Evolutionary conservation across 2,797 vertebrate species (phyloP), one percentile per base, ranked within the genome.

Genomic region (Ficedula albicollis): DNA sequence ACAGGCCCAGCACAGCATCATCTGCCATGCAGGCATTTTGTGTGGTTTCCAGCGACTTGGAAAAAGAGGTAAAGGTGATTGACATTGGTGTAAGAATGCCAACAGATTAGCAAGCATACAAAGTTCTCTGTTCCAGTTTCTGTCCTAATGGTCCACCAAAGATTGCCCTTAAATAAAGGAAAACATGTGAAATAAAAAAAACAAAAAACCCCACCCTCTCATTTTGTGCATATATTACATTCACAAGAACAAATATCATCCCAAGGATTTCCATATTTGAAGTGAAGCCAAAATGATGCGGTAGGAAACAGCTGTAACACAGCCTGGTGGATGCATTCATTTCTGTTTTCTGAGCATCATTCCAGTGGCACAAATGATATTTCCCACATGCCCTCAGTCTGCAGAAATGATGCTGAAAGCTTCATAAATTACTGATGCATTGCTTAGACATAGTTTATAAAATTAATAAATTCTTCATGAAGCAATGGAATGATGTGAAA

Each of bases 401-500:
- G 83, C 34, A 92, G 93, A 91, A 94, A 81, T 60, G 68, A 96
- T 51, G 73, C 95, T 60, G 82, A 82, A 87, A 93, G 22, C 64
- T 95, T 92, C 95, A 91, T 91, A 85, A 94, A 95, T 96, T 93
- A 95, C 84, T 94, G 84, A 95, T 66, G 86, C 77, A 67, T 89
- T 95, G 68, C 80, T 85, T 89, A 91, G 78, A 55, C 56, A 72
- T 62, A 93, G 91, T 95, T 96, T 89, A 83, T 90, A 96, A 94
- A 97, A 94, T 87, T 55, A 94, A 92, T 95, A 75, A 94, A 91
- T 96, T 88, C 60, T 96, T 95, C 89, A 95, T 73, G 94, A 96
- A 77, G 85, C 76, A 73, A 82, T 43, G 84, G 66, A 60, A 66
- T 77, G 32, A 91, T 11, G 26, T 52, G 52, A 91, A 90, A 62